Base-by-base conservation (phyloP, 2,797 vertebrate genomes). In the Poecilia velifera region DNA sequence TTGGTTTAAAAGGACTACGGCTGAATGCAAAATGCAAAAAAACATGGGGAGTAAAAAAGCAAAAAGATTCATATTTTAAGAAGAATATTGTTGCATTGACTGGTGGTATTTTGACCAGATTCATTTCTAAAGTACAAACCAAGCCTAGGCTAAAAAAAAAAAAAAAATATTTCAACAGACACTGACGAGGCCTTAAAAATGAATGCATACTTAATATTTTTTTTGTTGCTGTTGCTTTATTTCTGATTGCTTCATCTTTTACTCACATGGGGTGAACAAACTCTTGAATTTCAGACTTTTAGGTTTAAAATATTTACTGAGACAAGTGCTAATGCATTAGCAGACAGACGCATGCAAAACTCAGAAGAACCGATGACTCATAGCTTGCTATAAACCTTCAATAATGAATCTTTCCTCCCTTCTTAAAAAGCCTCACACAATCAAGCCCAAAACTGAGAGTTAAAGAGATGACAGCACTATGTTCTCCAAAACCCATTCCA, bases 361-460 rank as follows among this genome's bases (percentile, higher is more conserved):
- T 49, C 55, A 70, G 39, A 80, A 84, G 74, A 80, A 91, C 77
- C 85, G 80, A 85, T 91, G 86, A 91, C 73, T 83, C 84, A 87
- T 83, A 86, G 86, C 83, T 76, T 73, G 79, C 86, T 66, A 66
- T 39, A 39, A 91, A 91, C 73, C 84, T 91, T 94, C 81, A 92
- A 94, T 93, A 92, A 92, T 92, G 82, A 90, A 92, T 91, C 77
- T 90, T 81, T 81, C 87, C 84, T 87, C 90, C 84, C 83, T 88
- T 71, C 76, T 86, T 90, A 90, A 89, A 87, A 87, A 93, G 91
- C 77, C 74, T 64, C 57, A 68, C 76, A 66, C 82, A 85, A 81
- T 88, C 62, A 74, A 79, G 59, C 46, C 31, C 82, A 75, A 73
- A 84, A 74, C 43, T 1, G 3, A 68, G 76, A 53, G 43, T 47